These are phyloP conservation scores for Heliconius hortense DNA, from an alignment of 2,888 invertebrate species.

Conservation along the genomic window DNA sequence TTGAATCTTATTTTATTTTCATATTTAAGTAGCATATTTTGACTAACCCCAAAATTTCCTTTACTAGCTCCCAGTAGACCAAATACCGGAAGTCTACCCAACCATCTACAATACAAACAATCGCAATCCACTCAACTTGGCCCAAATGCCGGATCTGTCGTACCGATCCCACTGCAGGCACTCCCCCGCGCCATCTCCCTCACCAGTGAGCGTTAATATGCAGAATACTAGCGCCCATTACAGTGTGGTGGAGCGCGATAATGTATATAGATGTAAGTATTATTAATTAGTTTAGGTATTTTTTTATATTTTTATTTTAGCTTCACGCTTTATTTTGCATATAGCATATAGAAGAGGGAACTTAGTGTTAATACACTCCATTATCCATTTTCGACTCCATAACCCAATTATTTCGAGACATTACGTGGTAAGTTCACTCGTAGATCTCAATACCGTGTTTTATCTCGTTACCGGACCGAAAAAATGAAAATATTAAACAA, in stretches of 20 bases:
- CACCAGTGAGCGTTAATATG: conserved; percentile 69
- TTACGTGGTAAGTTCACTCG: too few relatives aligned
- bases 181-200: not conserved
- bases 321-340: too few relatives aligned
- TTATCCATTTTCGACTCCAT: too few relatives aligned
- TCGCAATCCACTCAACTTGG: conserved; percentile 64
- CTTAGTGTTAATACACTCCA: too few relatives aligned
- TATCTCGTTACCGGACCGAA: too few relatives aligned
- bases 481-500: too few relatives aligned
- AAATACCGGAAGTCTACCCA: conserved; percentile 69
- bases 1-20: not conserved
- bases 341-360: too few relatives aligned
- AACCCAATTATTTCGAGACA: too few relatives aligned
- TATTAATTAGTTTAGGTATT: not conserved
- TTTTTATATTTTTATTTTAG: not conserved
- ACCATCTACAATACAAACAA: conserved; percentile 65
- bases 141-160: conserved; percentile 68
- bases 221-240: conserved; percentile 58
- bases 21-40: not conserved
- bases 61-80: conserved; percentile 68
- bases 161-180: conserved; percentile 59
- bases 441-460: too few relatives aligned
- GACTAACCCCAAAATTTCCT: not conserved
- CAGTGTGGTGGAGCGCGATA: conserved; percentile 41
- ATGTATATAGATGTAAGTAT: conserved; percentile 8